phyloP scores from a whole-genome alignment of 2,888 invertebrate genomes.

The Tromatobia lineatoria region DNA sequence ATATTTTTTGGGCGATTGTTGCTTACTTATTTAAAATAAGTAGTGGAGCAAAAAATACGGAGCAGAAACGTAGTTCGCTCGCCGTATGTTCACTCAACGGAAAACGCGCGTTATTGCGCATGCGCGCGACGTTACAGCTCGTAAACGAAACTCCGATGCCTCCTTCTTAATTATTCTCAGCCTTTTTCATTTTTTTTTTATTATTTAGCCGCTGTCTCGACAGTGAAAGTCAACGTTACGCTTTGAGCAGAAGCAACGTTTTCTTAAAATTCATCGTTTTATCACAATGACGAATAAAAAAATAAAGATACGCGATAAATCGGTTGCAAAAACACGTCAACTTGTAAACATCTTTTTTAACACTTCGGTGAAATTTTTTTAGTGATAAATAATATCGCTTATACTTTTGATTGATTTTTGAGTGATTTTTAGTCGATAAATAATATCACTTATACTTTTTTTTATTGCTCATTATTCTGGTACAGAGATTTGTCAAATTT shows the following conservation, averaged over 20 bases:
- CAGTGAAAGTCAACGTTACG: conserved; percentile 22
- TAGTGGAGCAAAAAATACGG: neutral
- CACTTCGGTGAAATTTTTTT: no score
- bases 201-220: neutral
- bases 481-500: no score
- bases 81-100: neutral
- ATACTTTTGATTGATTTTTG: no score
- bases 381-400: no score
- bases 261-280: neutral
- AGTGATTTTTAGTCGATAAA: no score
- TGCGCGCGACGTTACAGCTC: conserved; percentile 7
- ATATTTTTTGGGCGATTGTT: neutral
- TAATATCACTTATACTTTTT: no score
- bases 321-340: neutral
- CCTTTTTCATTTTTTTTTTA: conserved; percentile 5
- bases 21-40: neutral
- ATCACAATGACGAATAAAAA: neutral
- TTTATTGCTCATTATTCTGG: no score
- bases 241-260: neutral
- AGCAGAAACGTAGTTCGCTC: neutral
- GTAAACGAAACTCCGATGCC: conserved; percentile 9
- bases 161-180: conserved; percentile 16
- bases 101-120: conserved; percentile 8
- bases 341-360: neutral
- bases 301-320: conserved; percentile 5